These are phyloP conservation scores for Pelvicachromis taeniatus DNA, from an alignment of 2,113 vertebrate species.

Conservation along the genomic window DNA sequence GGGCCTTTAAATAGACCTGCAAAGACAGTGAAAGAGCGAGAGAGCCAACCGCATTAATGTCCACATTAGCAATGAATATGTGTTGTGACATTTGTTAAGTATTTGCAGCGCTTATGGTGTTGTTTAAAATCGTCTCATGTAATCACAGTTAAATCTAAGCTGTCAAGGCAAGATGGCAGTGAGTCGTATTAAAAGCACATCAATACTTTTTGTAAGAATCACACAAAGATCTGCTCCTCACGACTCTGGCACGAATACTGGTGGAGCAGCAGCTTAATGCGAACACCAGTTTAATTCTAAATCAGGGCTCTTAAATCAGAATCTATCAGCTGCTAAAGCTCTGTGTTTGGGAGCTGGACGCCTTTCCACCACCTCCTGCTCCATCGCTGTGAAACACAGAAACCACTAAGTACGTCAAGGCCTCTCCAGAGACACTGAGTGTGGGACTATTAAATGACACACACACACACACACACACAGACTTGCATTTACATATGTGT, in stretches of 20 bases:
- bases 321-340: not conserved
- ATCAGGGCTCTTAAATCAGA: not conserved
- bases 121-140: not conserved
- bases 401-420: constrained; percentile 38
- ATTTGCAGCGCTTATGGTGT: not conserved
- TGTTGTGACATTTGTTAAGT: not conserved
- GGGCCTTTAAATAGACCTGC: constrained; percentile 95
- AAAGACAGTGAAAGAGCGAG: not conserved
- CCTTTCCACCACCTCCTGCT: not conserved
- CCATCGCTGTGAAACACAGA: not conserved
- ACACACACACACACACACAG: not conserved
- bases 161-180: not conserved
- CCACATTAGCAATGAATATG: not conserved
- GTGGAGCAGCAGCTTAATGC: not conserved
- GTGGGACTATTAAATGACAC: not conserved
- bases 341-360: not conserved
- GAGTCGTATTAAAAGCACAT: not conserved
- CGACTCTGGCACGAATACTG: not conserved
- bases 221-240: not conserved
- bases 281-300: not conserved
- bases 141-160: not conserved
- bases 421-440: not conserved
- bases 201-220: not conserved
- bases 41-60: not conserved
- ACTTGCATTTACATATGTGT: not conserved